Conservation (phyloP, 1,140 invertebrate genomes). For the honey bee (Apis mellifera) region DNA sequence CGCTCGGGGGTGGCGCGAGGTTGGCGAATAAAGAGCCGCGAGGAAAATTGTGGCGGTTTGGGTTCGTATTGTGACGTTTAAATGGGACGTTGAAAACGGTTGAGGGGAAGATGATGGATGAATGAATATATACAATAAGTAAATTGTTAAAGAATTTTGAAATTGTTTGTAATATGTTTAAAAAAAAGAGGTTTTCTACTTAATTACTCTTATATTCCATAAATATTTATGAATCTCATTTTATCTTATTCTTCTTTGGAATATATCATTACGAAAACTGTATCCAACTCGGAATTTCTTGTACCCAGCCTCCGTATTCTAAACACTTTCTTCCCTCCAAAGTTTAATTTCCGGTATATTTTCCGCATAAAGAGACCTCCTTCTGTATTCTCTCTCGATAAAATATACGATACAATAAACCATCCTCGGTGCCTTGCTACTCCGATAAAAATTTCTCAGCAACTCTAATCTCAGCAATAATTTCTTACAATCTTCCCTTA, state of each 20-base stretch:
- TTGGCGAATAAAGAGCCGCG: background rate
- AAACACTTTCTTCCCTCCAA: background rate
- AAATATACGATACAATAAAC: slow-evolving; percentile 34
- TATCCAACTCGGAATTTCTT: slow-evolving; percentile 44
- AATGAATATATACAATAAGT: background rate
- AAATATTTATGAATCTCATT: background rate
- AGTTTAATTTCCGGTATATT: slow-evolving; percentile 33
- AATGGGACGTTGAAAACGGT: background rate
- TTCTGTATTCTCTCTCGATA: slow-evolving; percentile 4
- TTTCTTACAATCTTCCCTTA: background rate
- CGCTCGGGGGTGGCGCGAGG: background rate
- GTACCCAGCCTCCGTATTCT: slow-evolving; percentile 15
- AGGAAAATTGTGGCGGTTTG: background rate
- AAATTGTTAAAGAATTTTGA: background rate
- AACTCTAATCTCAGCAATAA: background rate
- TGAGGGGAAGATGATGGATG: background rate
- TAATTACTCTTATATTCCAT: background rate
- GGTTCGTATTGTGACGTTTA: background rate
- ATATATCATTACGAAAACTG: too few relatives aligned
- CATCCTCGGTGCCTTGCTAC: background rate
- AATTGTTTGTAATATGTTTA: too few relatives aligned
- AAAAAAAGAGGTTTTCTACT: too few relatives aligned
- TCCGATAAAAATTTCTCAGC: too few relatives aligned
- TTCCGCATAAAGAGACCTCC: slow-evolving; percentile 8
- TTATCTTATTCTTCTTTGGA: background rate